phyloP scores from a whole-genome alignment of 2,113 vertebrate species.

The Coregonus clupeaformis region DNA sequence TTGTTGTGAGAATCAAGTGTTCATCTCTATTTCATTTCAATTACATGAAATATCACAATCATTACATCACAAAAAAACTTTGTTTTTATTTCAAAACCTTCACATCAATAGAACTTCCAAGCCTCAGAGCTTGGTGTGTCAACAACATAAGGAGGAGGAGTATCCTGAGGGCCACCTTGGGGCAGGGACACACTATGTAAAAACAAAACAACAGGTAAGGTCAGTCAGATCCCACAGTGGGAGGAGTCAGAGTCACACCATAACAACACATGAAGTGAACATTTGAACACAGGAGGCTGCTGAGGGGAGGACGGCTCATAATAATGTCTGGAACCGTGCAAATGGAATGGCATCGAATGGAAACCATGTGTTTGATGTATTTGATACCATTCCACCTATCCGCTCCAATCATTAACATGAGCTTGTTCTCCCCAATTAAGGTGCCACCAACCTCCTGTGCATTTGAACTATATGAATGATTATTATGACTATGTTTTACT shows the following conservation, averaged over 20 bases:
- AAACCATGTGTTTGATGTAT: too few species aligned
- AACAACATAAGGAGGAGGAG: background rate
- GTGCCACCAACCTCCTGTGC: too few species aligned
- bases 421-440: too few species aligned
- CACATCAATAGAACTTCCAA: slow-evolving; percentile 2
- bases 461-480: background rate
- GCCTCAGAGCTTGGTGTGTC: slow-evolving; percentile 2
- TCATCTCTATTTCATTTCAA: background rate
- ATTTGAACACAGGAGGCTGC: background rate
- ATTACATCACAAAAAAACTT: background rate
- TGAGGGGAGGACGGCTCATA: too few species aligned
- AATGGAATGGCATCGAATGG: too few species aligned
- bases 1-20: too few species aligned
- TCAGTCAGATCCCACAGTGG: background rate
- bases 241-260: background rate
- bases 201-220: background rate
- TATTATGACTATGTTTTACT: background rate
- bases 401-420: too few species aligned
- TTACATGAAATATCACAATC: background rate
- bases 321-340: too few species aligned
- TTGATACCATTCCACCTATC: too few species aligned
- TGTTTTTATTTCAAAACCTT: slow-evolving; percentile 11
- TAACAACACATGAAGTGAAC: background rate
- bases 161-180: background rate
- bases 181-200: background rate